Evolutionary conservation across 2,797 vertebrate genomes (phyloP).

Genomic region (Prunella strophiata): DNA sequence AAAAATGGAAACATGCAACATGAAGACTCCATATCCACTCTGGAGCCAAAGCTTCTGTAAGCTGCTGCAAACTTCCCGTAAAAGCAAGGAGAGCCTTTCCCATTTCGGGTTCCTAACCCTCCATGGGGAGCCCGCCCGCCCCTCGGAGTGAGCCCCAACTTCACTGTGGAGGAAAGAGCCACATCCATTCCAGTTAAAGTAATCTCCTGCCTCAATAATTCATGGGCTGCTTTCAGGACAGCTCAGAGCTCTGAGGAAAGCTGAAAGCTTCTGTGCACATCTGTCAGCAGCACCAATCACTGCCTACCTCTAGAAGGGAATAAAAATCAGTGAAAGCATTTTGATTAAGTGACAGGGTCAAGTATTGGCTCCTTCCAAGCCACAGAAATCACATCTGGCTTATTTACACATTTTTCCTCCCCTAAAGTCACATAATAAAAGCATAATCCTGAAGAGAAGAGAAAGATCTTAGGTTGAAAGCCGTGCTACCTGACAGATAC

Average conservation of each 20-base stretch:
- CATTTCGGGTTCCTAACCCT: neutral
- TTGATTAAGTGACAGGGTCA: neutral
- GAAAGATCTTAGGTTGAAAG: neutral
- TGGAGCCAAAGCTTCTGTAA: neutral
- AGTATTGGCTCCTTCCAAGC: neutral
- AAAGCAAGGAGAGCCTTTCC: neutral
- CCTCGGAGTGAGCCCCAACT: neutral
- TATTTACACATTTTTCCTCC: neutral
- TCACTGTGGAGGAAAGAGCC: neutral
- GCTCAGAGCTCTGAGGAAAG: neutral
- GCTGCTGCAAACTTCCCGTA: neutral
- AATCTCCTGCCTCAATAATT: conserved; percentile 52
- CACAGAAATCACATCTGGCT: neutral
- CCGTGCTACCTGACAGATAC: neutral
- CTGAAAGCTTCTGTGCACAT: neutral
- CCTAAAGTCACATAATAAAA: neutral
- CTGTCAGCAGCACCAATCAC: conserved; percentile 6
- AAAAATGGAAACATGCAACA: neutral
- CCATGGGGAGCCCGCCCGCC: accelerated
- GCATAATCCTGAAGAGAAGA: neutral
- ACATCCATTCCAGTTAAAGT: conserved; percentile 7
- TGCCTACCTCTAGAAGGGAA: neutral
- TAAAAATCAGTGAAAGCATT: conserved; percentile 10
- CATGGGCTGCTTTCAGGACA: conserved; percentile 26
- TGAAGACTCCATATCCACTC: accelerated